A percentile compares a stretch with the other conserved stretches of the same genome.
Evolutionary conservation across 2,888 invertebrate species (phyloP).

Genomic region (Sesia bembeciformis): DNA sequence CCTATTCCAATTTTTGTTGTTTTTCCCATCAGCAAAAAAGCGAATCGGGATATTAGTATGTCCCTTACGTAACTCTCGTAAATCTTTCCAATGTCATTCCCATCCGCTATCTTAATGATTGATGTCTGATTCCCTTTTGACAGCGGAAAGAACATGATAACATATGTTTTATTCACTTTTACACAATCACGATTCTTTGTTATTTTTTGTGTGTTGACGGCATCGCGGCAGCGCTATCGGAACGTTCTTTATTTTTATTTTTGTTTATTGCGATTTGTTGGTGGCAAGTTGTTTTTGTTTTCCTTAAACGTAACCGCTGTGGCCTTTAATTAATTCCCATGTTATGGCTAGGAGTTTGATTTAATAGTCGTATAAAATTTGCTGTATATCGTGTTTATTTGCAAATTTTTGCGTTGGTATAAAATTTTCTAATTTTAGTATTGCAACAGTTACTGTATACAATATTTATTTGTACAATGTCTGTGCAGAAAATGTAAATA

Average conservation of each 20-base stretch:
- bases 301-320: background rate
- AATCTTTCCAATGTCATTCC: conserved; percentile 11
- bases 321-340: background rate
- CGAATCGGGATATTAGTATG: background rate
- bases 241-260: background rate
- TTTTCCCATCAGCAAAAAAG: too few species aligned
- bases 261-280: background rate
- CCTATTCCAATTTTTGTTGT: too few species aligned
- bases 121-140: conserved; percentile 16
- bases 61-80: conserved; percentile 6
- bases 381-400: too few species aligned
- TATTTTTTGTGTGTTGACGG: background rate
- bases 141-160: conserved; percentile 14
- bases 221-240: background rate
- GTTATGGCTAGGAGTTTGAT: background rate
- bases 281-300: background rate
- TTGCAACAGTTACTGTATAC: too few species aligned
- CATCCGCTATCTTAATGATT: conserved; percentile 12
- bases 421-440: too few species aligned
- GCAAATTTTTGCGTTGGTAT: too few species aligned
- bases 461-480: too few species aligned
- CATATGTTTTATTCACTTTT: conserved; percentile 9
- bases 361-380: too few species aligned
- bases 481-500: too few species aligned
- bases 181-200: background rate